Evolutionary conservation across 2,888 invertebrate genomes (phyloP), one percentile per base, ranked within the genome.

Genomic region (Biston betularia): DNA sequence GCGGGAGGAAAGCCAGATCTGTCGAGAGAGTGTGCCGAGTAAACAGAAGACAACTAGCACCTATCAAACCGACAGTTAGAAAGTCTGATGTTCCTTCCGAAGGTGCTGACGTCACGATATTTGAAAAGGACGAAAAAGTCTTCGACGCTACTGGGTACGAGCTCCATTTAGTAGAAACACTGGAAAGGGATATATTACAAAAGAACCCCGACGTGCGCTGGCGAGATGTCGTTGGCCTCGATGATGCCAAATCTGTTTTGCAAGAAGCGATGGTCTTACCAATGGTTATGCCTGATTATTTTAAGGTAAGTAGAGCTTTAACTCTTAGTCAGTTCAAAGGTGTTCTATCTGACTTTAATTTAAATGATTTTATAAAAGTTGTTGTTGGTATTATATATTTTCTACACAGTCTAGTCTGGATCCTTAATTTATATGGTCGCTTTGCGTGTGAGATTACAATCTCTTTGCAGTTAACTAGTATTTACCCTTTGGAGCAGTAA

Each of bases 201-300:
- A 95, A 95, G 79, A 96, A 97, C 83, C 97, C 97, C 0, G 96
- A 96, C 79, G 96, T 98, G n/a, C 96, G 95, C 69, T 98, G 97
- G 97, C 95, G 94, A 65, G 96, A 96, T 83, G 96, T 97, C 12
- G 95, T 97, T 2, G 97, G 96, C 0, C 89, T 97, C 56, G 95
- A 95, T 65, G 96, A 96, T 76, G 97, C 97, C 0, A 97, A 97
- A 80, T 94, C 96, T 35, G 95, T 98, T 67, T 86, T 96, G 46
- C 97, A 98, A 83, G 98, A 98, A 86, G 98, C 98, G 1, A 97
- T 98, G 75, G 97, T 98, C 0, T 88, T 98, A 71, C 98, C 98
- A 0, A 95, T 97, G 40, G 95, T 97, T 67, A 97, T 98, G 95
- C 98, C 98, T 0, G 97, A 98, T 80, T 98, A 97, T 89, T 98